Conservation (phyloP, 2,888 invertebrate genomes). For the Chorisops tibialis region DNA sequence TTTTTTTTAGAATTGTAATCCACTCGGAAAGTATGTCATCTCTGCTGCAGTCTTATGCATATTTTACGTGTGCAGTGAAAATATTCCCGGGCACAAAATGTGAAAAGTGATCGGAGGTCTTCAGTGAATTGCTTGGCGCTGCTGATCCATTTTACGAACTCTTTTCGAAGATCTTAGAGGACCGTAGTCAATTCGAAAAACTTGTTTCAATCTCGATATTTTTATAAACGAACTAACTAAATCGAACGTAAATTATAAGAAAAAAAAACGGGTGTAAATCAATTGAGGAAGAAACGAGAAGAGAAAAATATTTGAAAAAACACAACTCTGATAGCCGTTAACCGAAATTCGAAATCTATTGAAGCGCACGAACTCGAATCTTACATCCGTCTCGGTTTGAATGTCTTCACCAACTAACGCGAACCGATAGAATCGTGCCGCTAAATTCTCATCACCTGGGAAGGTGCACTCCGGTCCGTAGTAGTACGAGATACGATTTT, state of each 20-base stretch:
- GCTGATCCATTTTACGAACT: constrained; percentile 17
- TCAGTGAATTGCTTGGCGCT: constrained; percentile 12
- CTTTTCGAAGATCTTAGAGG: too few species aligned
- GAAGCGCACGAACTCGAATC: constrained; percentile 5
- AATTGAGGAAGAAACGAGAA: neutral
- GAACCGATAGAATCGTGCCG: constrained; percentile 26
- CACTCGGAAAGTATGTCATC: constrained; percentile 33
- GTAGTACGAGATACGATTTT: constrained; percentile 1
- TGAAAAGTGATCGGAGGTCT: neutral
- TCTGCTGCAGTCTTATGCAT: constrained; percentile 13
- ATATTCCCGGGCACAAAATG: neutral
- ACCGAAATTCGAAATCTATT: constrained; percentile 8
- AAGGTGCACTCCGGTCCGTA: too few species aligned
- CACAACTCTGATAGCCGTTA: constrained; percentile 17
- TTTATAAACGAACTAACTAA: too few species aligned
- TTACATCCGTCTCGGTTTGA: constrained; percentile 26
- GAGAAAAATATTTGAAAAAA: neutral
- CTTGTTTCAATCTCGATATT: too few species aligned
- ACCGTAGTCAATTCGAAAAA: too few species aligned
- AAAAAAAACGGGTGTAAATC: neutral
- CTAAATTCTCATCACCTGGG: constrained; percentile 30
- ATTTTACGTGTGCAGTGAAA: constrained; percentile 4
- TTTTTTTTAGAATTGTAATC: constrained; percentile 27
- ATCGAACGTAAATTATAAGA: too few species aligned
- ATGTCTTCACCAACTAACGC: constrained; percentile 30